Base-by-base conservation (phyloP, 2,113 vertebrate genomes). In the Aviceda subcristata region DNA sequence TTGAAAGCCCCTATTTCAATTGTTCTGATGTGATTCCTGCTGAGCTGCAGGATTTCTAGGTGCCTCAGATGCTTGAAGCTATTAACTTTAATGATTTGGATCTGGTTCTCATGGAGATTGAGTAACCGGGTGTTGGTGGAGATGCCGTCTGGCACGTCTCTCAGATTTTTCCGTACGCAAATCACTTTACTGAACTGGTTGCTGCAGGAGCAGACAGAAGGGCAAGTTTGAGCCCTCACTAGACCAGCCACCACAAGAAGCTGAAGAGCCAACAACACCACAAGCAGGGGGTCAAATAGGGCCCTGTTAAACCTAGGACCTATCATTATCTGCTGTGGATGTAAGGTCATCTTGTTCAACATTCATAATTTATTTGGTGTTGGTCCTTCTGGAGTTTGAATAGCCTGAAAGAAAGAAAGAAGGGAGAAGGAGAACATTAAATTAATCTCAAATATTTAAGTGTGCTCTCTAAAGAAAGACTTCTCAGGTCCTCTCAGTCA, bases 341-440 rank as follows among this genome's bases (percentile, higher is more conserved):
- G 99, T 98, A 99, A 99, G 99, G 98, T 99, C 99, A 99, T 99
- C 99, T 99, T 99, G 99, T 99, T 99, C 99, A 99, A 99, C 99
- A 99, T 99, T 99, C 99, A 99, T 99, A 99, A 99, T 99, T 99
- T 99, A 98, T 99, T 99, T 98, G 98, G 98, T 98, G 98, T 98
- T 98, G 99, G 98, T 99, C 98, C 99, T 99, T 98, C 98, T 98
- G 98, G 98, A 98, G 98, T 98, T 98, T 98, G 98, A 98, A 98
- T 96, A 75, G 88, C 98, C 98, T 98, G 98, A 89, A 98, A 98
- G 90, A 97, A 96, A 67, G 89, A 84, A 73, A 74, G 59, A 81
- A 90, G 95, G 24, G 92, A 96, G 86, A 85, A 96, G 48, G 93
- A 97, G 23, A 91, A 88, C 53, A 55, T 97, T 95, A 98, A 86